Percentiles rank a stretch among this genome's conserved stretches.
phyloP scores from a whole-genome alignment of 2,888 invertebrate species.

The Cataglyphis cursor region DNA sequence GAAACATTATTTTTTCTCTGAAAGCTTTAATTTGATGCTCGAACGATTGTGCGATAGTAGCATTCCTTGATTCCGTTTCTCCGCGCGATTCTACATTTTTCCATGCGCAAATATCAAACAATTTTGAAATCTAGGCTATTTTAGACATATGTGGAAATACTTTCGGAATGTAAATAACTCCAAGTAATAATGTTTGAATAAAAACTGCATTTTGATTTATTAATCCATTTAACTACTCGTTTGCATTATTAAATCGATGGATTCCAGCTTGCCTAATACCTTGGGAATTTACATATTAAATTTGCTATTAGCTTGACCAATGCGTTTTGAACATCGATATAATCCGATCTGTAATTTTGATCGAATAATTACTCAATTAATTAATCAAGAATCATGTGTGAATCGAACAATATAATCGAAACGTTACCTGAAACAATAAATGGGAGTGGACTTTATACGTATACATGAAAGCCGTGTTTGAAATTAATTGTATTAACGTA shows the following conservation, averaged over 20 bases:
- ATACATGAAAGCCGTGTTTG: slow-evolving; percentile 17
- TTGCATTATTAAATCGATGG: slow-evolving; percentile 41
- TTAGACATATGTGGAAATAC: background rate
- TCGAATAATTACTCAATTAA: slow-evolving; percentile 57
- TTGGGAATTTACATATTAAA: slow-evolving; percentile 53
- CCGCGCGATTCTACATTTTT: background rate
- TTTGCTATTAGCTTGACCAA: slow-evolving; percentile 36
- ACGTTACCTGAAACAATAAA: slow-evolving; percentile 44
- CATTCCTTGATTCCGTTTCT: background rate
- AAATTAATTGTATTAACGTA: slow-evolving; percentile 47
- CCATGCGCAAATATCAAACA: background rate
- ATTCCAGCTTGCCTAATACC: slow-evolving; percentile 36
- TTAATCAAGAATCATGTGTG: slow-evolving; percentile 54
- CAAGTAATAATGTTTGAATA: slow-evolving; percentile 5
- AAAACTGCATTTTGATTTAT: slow-evolving; percentile 44
- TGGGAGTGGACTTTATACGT: slow-evolving; percentile 18
- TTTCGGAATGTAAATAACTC: slow-evolving; percentile 23
- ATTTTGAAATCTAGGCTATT: background rate
- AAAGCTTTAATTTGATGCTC: slow-evolving; percentile 1
- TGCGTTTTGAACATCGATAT: slow-evolving; percentile 48
- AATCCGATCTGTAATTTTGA: slow-evolving; percentile 56
- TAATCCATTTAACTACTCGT: slow-evolving; percentile 45
- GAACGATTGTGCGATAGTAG: background rate
- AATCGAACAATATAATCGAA: slow-evolving; percentile 34
- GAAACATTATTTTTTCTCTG: background rate